Base-by-base conservation (phyloP, 2,113 vertebrate species). In the Sinocyclocheilus maitianheensis region DNA sequence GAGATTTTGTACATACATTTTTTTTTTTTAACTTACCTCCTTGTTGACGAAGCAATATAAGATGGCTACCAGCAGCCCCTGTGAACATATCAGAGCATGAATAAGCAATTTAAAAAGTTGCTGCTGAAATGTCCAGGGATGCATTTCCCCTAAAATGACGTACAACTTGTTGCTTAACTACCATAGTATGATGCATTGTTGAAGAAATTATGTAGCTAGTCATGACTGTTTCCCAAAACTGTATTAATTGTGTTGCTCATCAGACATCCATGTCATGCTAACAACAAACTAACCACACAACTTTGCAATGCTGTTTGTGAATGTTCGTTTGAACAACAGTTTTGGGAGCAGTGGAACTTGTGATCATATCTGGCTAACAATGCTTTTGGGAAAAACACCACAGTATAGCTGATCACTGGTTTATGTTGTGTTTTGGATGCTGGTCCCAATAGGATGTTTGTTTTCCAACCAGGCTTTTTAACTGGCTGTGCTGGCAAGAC, bases 41-140 rank as follows among this genome's bases (percentile, higher is more conserved):
- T 98, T 98, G 94, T 99, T 99, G 93, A 99, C 94, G 2, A 99
- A 99, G 89, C 98, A 99, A 94, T 99, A 99, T 87, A 99, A 95
- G 74, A 99, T 96, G 84, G 98, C 97, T 84, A 99, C 98, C 92
- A 99, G 93, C 89, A 99, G 95, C 81, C 98, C 98, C 98, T 99
- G 93, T 75, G 77, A 89, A 91, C 84, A 91, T 46, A 88, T 1
- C 30, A 87, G 62, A 74, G 13, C 78, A 37, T n/a, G 60, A 48
- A 69, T 88, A 51, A 87, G 63, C 22, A 30, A 67, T 48, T 48
- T 3, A 48, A 48, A 48, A 48, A 37, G 4, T 48, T 48, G 46
- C 24, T 30, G 63, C 63, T 30, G 63, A 30, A 67, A 67, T 34
- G 6, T 18, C 30, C 14, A 69, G 67, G 30, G 7, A 8, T 69